Percentiles rank a stretch among this genome's conserved stretches.
phyloP scores from a whole-genome alignment of 2,888 invertebrate species.

The Atethmia centrago region DNA sequence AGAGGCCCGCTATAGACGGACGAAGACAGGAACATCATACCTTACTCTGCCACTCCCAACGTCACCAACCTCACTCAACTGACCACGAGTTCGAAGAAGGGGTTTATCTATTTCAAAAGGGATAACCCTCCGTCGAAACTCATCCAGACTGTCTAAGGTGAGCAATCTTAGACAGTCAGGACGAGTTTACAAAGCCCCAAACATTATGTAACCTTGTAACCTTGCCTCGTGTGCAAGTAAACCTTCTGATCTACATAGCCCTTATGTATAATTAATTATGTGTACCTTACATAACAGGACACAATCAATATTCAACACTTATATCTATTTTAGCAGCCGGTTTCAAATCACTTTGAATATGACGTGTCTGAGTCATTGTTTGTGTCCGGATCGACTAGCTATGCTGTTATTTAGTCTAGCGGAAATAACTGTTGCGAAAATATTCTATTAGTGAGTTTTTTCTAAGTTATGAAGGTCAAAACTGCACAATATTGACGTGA shows the following conservation, averaged over 20 bases:
- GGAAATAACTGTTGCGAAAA: constrained; percentile 28
- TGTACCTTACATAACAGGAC: constrained; percentile 58
- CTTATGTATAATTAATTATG: constrained; percentile 37
- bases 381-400: constrained; percentile 5
- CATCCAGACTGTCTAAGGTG: neutral
- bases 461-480: neutral
- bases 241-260: constrained; percentile 38
- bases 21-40: neutral
- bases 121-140: neutral
- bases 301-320: constrained; percentile 57
- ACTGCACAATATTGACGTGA: constrained; percentile 3
- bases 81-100: no score
- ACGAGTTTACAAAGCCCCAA: no score
- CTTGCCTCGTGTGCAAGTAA: neutral
- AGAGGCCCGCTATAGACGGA: no score
- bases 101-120: neutral
- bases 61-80: neutral
- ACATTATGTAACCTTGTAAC: neutral
- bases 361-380: constrained; percentile 46
- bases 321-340: constrained; percentile 51
- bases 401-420: constrained; percentile 16
- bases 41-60: no score
- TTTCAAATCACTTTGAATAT: constrained; percentile 47
- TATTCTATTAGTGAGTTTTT: neutral
- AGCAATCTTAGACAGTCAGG: no score